Base-by-base conservation (phyloP, 2,888 invertebrate species). In the Therioaphis trifolii region DNA sequence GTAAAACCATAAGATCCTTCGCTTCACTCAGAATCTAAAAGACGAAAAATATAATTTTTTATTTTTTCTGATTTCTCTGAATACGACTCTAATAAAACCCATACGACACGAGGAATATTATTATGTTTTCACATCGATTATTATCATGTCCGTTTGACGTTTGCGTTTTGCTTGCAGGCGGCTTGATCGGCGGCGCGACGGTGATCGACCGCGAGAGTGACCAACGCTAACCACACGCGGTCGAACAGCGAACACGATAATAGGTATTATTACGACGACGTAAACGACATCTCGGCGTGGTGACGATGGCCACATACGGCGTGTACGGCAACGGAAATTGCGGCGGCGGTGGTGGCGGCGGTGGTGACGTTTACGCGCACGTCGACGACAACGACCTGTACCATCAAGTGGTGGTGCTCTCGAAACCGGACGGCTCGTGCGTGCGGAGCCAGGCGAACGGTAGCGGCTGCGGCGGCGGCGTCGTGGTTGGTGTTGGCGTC, bases 371-470 rank as follows among this genome's bases (percentile, higher is more conserved):
- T 71, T 79, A 79, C 79, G 58, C n/a, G 43, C 69, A 79, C 71
- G 43, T 27, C 0, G 80, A 80, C 63, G 80, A 80, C 61, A 80
- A 71, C 46, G 72, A 80, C 27, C 63, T 80, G n/a, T 80, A 80
- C 18, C 72, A 80, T 21, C 80, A 80, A 12, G 80, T 80, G 61
- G 80, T 80, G 7, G 80, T 80, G 72, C 80, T 80, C 21, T 80
- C 80, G n/a, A 80, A 80, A 61, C 80, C 80, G 15, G 80, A 80
- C 72, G 80, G 80, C 14, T 71, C 80, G 58, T 71, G 80, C 61
- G 21, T 80, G 1, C 52, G 80, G 35, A 80, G 80, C 18, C 80
- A 80, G 9, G 80, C 72, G 7, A 80, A 80, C 61, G 80, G 80
- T 2, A 71, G 46, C 21, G 72, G 72, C 3, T 27, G 0, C 21